Base-by-base conservation (phyloP, 2,888 invertebrate genomes). In the Trilocha varians region DNA sequence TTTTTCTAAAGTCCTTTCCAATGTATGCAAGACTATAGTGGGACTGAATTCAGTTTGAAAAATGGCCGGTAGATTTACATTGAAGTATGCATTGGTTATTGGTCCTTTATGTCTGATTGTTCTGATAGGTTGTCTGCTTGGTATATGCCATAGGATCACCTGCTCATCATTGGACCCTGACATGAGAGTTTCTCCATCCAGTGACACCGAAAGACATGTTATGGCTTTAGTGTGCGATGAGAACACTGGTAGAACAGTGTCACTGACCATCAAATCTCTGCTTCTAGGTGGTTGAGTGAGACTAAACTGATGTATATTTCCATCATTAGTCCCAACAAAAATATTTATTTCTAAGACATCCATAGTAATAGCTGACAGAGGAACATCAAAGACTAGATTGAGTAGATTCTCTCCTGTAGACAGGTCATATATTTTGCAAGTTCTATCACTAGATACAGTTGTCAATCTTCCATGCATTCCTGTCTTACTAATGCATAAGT, bases 111-210 rank as follows among this genome's bases (percentile, higher is more conserved):
- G 93, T 34, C 87, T 74, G 50, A 94, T 82, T 38, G 87, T 90
- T 52, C 91, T 88, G 3, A 94, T 69, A 38, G 93, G 88, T 66
- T 96, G 94, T 44, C 89, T 87, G 65, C 93, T 95, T 5, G 79
- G 77, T 42, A 95, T 89, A 55, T 96, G 92, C 96, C 97, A 97
- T 15, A 96, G 64, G 50, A 91, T 89, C 0, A 95, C 91, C 45
- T 87, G 88, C 38, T 89, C 89, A 76, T 95, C 95, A 47, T 88
- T 87, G 0, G 93, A 91, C 0, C 93, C 96, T 0, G 96, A 95
- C 41, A 93, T 83, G 16, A 97, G 68, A 11, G 89, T 88, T 34
- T 87, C 87, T 4, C 92, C 92, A 66, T 92, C 91, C 32, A 90
- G 64, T 8, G 95, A 94, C 1, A 93, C 82, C 1, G 91, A 89